Base-by-base conservation (phyloP, 2,113 vertebrate genomes). In the Dicerorhinus sumatrensis region DNA sequence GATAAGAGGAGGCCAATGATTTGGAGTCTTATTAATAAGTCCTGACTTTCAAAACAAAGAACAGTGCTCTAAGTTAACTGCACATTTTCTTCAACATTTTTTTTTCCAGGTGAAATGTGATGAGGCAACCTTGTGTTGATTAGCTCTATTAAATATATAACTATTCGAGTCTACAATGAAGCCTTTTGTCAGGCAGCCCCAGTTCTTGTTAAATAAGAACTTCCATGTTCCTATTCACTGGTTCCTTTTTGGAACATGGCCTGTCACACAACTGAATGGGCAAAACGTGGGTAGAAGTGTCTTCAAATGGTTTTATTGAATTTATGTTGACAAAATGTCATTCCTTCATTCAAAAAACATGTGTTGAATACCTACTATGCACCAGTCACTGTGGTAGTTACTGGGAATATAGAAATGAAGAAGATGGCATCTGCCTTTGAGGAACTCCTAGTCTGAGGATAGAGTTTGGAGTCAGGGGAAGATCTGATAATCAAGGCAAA, bases 301-400 rank as follows among this genome's bases (percentile, higher is more conserved):
- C n/a, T 93, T 86, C 36, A 67, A 86, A 69, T 89, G 56, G 6
- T 36, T 86, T 93, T 87, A 63, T 76, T 86, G 36, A 94, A 87
- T 88, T 94, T 89, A 16, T 81, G 18, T 95, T 90, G 20, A 93
- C 6, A 56, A 60, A 88, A 42, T 89, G 6, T n/a, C 33, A 83
- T 75, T 80, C 25, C 20, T 88, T 84, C 54, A 80, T 90, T 95
- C 20, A 58, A 76, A 91, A 60, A 67, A 16, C 8, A 31, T 60
- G 6, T 46, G 60, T 48, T 62, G 36, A 95, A n/a, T 80, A 69
- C 36, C 31, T 56, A 29, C 42, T 75, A 12, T 73, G 16, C 56
- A 10, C 54, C 11, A 54, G 46, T 83, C 39, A 80, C 31, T 85
- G 46, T 72, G 58, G 0, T 72, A 42, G 33, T 79, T 82, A 33